phyloP scores from a whole-genome alignment of 2,797 vertebrate genomes.

The Pangasius mekongensis region DNA sequence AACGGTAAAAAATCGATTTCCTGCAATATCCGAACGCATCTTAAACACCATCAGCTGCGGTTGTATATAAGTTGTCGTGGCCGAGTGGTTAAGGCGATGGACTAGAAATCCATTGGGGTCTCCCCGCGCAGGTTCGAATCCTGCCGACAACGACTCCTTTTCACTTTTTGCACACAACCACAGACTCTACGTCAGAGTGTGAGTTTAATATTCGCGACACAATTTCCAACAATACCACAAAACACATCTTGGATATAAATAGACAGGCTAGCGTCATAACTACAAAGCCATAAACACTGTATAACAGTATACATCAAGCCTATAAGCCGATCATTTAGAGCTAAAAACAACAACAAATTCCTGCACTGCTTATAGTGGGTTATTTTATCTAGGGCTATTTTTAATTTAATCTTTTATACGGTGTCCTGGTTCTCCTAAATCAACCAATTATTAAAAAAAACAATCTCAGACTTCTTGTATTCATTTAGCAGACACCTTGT shows the following conservation, averaged over 20 bases:
- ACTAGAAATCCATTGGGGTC: slow-evolving; percentile 74
- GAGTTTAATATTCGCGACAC: neutral
- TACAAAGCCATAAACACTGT: neutral
- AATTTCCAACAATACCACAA: neutral
- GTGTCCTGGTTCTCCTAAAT: neutral
- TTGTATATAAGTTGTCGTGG: slow-evolving; percentile 57
- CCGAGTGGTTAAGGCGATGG: slow-evolving; percentile 75
- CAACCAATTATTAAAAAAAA: neutral
- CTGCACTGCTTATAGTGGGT: neutral
- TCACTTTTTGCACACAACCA: too few relatives aligned
- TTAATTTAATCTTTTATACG: neutral
- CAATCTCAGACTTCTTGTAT: too few relatives aligned
- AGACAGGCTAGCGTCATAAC: neutral
- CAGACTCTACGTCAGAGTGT: fast-evolving
- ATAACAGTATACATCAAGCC: neutral
- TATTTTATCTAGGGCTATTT: neutral
- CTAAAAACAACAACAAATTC: neutral
- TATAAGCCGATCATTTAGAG: neutral
- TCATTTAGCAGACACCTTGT: neutral
- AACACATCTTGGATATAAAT: neutral
- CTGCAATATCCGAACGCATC: too few relatives aligned
- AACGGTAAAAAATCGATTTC: too few relatives aligned
- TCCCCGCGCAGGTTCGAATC: slow-evolving; percentile 73
- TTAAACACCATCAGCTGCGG: fast-evolving
- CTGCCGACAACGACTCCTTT: slow-evolving; percentile 60